Base-by-base conservation (phyloP, 2,888 invertebrate genomes). In the Trichopoda pennipes region DNA sequence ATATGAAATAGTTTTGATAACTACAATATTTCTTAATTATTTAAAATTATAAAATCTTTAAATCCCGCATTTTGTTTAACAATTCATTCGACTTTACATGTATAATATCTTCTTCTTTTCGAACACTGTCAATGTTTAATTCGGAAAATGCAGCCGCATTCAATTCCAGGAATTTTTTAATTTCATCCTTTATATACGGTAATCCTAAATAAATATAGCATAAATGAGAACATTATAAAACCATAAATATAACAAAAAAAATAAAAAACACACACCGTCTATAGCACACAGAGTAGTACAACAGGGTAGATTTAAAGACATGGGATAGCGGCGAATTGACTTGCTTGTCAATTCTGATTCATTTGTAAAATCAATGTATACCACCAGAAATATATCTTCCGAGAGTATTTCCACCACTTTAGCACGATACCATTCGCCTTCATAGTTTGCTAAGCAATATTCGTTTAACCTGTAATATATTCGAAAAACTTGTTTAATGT, bases 351-450 rank as follows among this genome's bases (percentile, higher is more conserved):
- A 47, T 32, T 77, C 68, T 8, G 75, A 75, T 68, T 86, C 87
- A 58, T 87, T 87, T 1, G 86, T 80, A 44, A 85, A 87, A 73
- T 87, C 87, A n/a, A 87, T 84, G 28, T 87, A 87, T 10, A 87
- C 79, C 0, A 87, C 86, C 28, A 82, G 74, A 42, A 84, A 85
- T 21, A 70, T 56, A 44, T 83, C 64, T 0, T 68, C 55, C 9
- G 83, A 81, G 4, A 83, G 14, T 10, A 83, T 47, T 49, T 70
- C 80, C 1, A 84, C 69, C 0, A 82, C 87, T 61, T 85, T 86
- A n/a, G 85, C 87, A 9, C 87, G 86, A 83, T 86, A 86, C 87
- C 87, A 87, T 8, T 76, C 83, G 21, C 83, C 81, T 55, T 87
- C 85, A 53, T 49, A 87, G 16, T 81, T 84, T 8, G 87, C 87